Evolutionary conservation across 2,113 vertebrate species (phyloP), one percentile per base, ranked within the genome.

Genomic region (Sclerurus mexicanus): DNA sequence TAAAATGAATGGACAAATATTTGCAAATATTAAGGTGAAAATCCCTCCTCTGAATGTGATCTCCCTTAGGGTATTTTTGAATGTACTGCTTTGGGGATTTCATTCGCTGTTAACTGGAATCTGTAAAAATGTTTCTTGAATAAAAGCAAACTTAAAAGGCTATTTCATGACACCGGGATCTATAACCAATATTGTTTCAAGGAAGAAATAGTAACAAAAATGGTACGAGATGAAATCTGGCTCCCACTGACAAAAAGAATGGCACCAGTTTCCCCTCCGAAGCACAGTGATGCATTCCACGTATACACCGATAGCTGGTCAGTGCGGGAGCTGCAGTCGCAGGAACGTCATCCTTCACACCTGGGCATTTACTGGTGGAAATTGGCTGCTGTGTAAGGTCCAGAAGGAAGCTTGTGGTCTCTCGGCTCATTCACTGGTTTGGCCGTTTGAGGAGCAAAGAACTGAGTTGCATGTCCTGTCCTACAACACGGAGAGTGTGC

Each of bases 241-340:
- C 59, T 73, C 33, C 40, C 83, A 14, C 12, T 66, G 66, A 40
- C 14, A 37, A 3, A 35, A 58, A 59, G 15, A 58, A 77, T 58
- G 15, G 22, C 31, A 0, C 0, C 0, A 0, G 35, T 73, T 66
- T 81, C 56, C 27, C 6, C 33, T 58, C 24, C 52, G 37, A 20
- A 52, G 33, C 44, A 33, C 35, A 27, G 20, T 27, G 35, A n/a
- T 52, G 50, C 58, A 9, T 50, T 74, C 86, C 8, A 23, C 44
- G 75, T 42, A 33, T 18, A 33, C 14, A 44, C 33, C 24, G 35
- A 0, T 17, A 82, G 50, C 28, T 19, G 24, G 20, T n/a, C 35
- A 72, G 46, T 63, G 67, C 33, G 59, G 49, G 44, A 80, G 20
- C 46, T 80, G 55, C 23, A 59, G 30, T 71, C 63, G 50, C 15